These are phyloP conservation scores for Trinectes maculatus DNA, from an alignment of 2,113 vertebrate species.

Conservation along the genomic window DNA sequence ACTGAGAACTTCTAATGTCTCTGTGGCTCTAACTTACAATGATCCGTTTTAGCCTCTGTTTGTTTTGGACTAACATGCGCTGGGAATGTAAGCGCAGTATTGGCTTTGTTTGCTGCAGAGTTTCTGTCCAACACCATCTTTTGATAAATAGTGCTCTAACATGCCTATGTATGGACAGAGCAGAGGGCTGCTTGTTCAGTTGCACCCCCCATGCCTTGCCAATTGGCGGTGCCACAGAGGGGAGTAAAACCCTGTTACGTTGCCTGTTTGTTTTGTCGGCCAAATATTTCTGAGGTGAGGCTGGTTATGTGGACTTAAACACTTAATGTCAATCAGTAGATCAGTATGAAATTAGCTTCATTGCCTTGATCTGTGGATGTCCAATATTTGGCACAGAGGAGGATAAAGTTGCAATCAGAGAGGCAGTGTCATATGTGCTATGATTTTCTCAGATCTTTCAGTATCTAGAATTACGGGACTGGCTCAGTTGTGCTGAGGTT, in stretches of 20 bases:
- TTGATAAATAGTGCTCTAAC: conserved; percentile 29
- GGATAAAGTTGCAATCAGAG: neutral
- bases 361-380: conserved; percentile 5
- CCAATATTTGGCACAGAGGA: neutral
- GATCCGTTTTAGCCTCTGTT: conserved; percentile 5
- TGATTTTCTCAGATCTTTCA: conserved; percentile 68
- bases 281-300: neutral
- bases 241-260: neutral
- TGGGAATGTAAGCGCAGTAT: conserved; percentile 8
- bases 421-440: neutral
- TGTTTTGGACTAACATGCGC: conserved; percentile 33
- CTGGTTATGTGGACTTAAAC: neutral
- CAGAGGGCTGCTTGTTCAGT: conserved; percentile 20
- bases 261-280: neutral
- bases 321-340: neutral
- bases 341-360: neutral
- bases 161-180: conserved; percentile 66
- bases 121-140: conserved; percentile 34
- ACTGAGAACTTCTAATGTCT: neutral
- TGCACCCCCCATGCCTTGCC: conserved; percentile 10
- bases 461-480: conserved; percentile 66
- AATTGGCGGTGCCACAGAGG: conserved; percentile 12
- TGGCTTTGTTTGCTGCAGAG: conserved; percentile 27
- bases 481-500: conserved; percentile 73
- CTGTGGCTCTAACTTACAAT: neutral